phyloP scores from a whole-genome alignment of 2,797 vertebrate genomes.

The Lagodon rhomboides region DNA sequence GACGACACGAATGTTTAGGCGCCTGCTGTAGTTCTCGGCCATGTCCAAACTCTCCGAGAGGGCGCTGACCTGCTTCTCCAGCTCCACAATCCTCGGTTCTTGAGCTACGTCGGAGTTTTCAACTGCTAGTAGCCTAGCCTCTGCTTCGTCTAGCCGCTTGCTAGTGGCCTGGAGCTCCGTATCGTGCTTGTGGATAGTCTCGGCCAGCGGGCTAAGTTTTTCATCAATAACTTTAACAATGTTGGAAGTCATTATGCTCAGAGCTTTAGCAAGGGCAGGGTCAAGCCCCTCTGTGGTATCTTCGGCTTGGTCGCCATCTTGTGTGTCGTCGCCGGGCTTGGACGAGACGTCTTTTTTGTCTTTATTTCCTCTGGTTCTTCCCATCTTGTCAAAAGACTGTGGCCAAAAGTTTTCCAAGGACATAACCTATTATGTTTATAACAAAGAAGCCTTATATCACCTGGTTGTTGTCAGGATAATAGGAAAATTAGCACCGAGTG shows the following conservation, averaged over 20 bases:
- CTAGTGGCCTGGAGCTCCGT: not conserved
- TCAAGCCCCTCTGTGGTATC: not conserved
- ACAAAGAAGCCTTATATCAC: not conserved
- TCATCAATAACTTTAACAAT: too few species aligned
- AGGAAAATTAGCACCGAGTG: not conserved
- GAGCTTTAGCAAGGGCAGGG: constrained; percentile 5
- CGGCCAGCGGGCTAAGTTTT: too few species aligned
- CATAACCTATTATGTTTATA: constrained; percentile 4
- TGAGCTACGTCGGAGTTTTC: not conserved
- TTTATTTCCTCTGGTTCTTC: not conserved
- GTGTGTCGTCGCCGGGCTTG: not conserved
- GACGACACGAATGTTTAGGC: not conserved
- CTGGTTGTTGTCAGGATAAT: not conserved
- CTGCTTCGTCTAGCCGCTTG: constrained; percentile 1
- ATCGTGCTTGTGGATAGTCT: not conserved
- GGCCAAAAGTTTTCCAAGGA: constrained; percentile 27
- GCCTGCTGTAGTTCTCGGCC: not conserved
- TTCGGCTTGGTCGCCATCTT: not conserved
- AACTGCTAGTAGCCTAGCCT: not conserved
- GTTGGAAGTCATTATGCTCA: not conserved
- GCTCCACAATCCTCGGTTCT: not conserved
- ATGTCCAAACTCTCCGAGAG: too few species aligned
- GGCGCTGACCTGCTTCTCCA: too few species aligned
- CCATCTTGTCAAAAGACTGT: constrained; percentile 11
- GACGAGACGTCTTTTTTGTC: not conserved